Evolutionary conservation across 2,113 vertebrate species (phyloP), one percentile per base, ranked within the genome.

Genomic region (Trochalopteron elliotii): DNA sequence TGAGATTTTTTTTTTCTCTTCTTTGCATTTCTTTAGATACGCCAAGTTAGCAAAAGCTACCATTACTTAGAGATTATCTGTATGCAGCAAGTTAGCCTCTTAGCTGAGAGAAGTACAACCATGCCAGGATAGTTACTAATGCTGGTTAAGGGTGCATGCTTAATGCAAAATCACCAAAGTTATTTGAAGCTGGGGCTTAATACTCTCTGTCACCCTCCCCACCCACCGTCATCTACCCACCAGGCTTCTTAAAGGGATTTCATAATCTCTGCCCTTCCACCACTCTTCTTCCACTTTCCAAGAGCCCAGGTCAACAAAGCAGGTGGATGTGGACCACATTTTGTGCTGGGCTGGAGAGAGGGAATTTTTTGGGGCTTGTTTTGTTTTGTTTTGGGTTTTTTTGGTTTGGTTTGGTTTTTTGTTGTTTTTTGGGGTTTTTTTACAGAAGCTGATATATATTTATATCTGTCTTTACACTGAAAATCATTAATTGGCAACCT

Each of bases 401-500:
- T 57, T n/a, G 30, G 16, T 19, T 67, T 42, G 37, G 37, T 10
- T 57, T n/a, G 30, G 16, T 19, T 67, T 42, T 52, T 33, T 50
- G 14, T 21, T 35, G 40, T 21, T 13, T 35, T 35, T 10, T 44
- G 40, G 40, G 40, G 37, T 42, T 87, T 59, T 57, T 83, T 53
- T 6, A 31, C 15, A 4, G 15, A 55, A 56, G 25, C 24, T 75
- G n/a, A 16, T 40, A 11, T 50, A 16, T 20, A 9, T 14, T 3
- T 57, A 3, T 77, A 79, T 74, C 16, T 85, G 16, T 90, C 37
- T 75, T 75, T 30, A 49, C 7, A 25, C 5, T 68, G 82, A 60
- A 86, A 94, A 56, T 68, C 11, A n/a, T 79, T 92, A 78, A 89
- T 49, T 91, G 67, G 33, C 37, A 91, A 72, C 35, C 52, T 89